Evolutionary conservation across 92 coral and sea anemone species (phyloP).

Genomic region (Heliopora coerulea): DNA sequence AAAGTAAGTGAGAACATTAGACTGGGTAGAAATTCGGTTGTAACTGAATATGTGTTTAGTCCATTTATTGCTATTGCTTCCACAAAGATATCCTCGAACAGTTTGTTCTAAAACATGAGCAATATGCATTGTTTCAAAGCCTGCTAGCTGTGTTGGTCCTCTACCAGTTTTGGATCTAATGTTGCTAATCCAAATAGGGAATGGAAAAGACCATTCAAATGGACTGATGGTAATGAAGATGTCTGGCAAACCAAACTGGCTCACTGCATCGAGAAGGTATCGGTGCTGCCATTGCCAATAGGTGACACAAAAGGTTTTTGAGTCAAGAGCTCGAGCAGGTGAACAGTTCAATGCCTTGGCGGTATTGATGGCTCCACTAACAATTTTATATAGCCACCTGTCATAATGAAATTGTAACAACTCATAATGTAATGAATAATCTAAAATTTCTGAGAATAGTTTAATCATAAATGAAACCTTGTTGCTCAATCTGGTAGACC

Average conservation of each 20-base stretch:
- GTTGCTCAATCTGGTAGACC: slow-evolving; percentile 14
- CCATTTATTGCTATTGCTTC: slow-evolving; percentile 49
- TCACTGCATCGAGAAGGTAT: slow-evolving; percentile 55
- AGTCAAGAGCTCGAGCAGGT: slow-evolving; percentile 53
- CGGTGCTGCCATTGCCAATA: slow-evolving; percentile 69
- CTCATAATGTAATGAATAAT: slow-evolving; percentile 31
- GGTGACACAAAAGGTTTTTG: slow-evolving; percentile 49
- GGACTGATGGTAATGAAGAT: slow-evolving; percentile 57
- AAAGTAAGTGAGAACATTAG: slow-evolving; percentile 27
- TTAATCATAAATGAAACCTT: slow-evolving; percentile 40
- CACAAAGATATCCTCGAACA: slow-evolving; percentile 48
- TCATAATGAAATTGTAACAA: slow-evolving; percentile 66
- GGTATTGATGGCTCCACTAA: slow-evolving; percentile 48
- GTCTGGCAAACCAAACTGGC: slow-evolving; percentile 57
- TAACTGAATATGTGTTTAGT: slow-evolving; percentile 26
- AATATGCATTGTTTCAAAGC: slow-evolving; percentile 43
- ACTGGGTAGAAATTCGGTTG: not conserved
- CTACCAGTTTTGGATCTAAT: slow-evolving; percentile 12
- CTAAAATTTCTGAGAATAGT: slow-evolving; percentile 9
- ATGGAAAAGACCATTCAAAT: slow-evolving; percentile 69
- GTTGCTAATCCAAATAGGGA: slow-evolving; percentile 36
- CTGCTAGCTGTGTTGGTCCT: slow-evolving; percentile 43
- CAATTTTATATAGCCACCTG: slow-evolving; percentile 52
- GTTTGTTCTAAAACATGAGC: slow-evolving; percentile 54
- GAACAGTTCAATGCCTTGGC: slow-evolving; percentile 27